phyloP scores from a whole-genome alignment of 92 coral and sea anemone species.

The Epizoanthus illoricatus region DNA sequence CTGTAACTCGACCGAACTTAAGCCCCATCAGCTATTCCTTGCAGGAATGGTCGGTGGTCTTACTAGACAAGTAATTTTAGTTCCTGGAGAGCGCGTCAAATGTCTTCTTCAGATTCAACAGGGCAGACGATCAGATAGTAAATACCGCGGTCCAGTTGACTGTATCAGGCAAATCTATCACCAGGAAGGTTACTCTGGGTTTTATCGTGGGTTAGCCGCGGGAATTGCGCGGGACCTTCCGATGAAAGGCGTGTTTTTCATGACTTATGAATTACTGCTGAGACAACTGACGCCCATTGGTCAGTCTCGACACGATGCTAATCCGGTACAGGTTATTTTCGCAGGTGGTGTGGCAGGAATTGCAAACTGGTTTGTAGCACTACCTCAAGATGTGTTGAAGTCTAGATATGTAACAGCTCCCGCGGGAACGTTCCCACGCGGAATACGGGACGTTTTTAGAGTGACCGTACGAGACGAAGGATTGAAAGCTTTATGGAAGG shows the following conservation, averaged over 20 bases:
- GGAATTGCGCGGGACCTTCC: conserved; percentile 63
- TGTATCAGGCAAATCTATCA: conserved; percentile 56
- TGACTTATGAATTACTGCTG: conserved; percentile 74
- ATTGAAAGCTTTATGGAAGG: conserved; percentile 67
- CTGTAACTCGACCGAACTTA: conserved; percentile 40
- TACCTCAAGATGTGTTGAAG: conserved; percentile 79
- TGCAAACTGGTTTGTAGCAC: conserved; percentile 73
- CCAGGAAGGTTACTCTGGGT: conserved; percentile 61
- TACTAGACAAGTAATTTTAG: conserved; percentile 51
- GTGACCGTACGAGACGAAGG: conserved; percentile 74
- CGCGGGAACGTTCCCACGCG: conserved; percentile 77
- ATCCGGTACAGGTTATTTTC: conserved; percentile 61
- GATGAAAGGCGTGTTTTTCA: conserved; percentile 73
- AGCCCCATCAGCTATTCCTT: conserved; percentile 51
- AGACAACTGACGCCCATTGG: conserved; percentile 38
- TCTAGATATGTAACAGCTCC: conserved; percentile 83
- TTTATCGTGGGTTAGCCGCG: conserved; percentile 75
- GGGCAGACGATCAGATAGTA: conserved; percentile 35
- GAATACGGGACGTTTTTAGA: conserved; percentile 67
- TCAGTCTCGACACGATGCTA: conserved; percentile 69
- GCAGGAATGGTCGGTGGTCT: conserved; percentile 80
- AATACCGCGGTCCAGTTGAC: conserved; percentile 69
- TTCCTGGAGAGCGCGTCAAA: conserved; percentile 77
- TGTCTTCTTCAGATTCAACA: conserved; percentile 89
- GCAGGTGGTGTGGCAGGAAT: conserved; percentile 91